Conservation (phyloP, 2,888 invertebrate species). For the Brenthis ino region DNA sequence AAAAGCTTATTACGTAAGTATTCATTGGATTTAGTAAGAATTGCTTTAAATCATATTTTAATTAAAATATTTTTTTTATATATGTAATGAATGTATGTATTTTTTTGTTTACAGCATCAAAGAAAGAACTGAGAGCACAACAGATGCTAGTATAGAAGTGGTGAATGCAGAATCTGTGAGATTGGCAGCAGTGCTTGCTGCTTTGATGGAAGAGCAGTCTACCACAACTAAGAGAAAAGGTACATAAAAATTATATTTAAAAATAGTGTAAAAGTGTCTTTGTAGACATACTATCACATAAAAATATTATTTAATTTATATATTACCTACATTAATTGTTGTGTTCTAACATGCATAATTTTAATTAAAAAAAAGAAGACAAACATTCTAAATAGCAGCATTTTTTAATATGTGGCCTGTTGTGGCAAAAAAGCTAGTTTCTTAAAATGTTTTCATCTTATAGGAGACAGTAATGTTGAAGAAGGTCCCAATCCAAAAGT, state of each 20-base stretch:
- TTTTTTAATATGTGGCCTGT: too few relatives aligned
- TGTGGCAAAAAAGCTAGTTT: not conserved
- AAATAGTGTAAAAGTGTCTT: too few relatives aligned
- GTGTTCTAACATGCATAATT: not conserved
- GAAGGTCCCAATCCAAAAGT: constrained; percentile 67
- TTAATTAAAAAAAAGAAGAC: too few relatives aligned
- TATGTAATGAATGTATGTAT: not conserved
- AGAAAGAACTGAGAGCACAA: constrained; percentile 65
- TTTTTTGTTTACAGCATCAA: constrained; percentile 53
- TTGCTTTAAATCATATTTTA: not conserved
- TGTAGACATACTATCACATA: too few relatives aligned
- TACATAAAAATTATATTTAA: constrained; percentile 38
- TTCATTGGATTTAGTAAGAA: not conserved
- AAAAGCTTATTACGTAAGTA: constrained; percentile 75
- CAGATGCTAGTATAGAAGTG: constrained; percentile 68
- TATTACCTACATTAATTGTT: not conserved
- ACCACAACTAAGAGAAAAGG: constrained; percentile 71
- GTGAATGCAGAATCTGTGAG: constrained; percentile 71
- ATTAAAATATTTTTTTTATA: not conserved
- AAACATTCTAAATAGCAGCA: too few relatives aligned
- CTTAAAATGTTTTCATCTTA: constrained; percentile 21
- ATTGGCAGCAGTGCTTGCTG: constrained; percentile 67
- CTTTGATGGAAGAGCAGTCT: constrained; percentile 69
- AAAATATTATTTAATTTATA: too few relatives aligned
- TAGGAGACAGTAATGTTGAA: constrained; percentile 63